phyloP scores from a whole-genome alignment of 2,888 invertebrate species.

The Strigamia crassipes region DNA sequence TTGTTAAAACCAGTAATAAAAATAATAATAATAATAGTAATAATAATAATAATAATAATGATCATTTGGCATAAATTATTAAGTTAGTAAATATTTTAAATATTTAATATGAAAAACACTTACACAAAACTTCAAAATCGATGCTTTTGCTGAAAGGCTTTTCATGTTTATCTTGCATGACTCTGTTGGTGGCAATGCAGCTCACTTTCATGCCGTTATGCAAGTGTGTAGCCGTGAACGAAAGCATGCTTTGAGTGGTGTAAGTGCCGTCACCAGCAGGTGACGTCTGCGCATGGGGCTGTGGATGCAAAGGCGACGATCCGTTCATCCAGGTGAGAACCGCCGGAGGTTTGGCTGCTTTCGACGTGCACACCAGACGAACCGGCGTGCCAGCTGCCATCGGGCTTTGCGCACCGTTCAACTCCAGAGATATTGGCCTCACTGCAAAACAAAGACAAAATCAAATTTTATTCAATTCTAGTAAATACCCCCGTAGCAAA shows the following conservation, averaged over 20 bases:
- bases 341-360: conserved; percentile 80
- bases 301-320: conserved; percentile 61
- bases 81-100: neutral
- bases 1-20: no score
- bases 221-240: conserved; percentile 78
- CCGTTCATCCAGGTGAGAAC: conserved; percentile 84
- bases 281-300: conserved; percentile 44
- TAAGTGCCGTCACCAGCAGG: conserved; percentile 70
- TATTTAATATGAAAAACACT: conserved; percentile 61
- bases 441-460: conserved; percentile 65
- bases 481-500: no score
- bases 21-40: neutral
- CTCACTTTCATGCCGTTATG: conserved; percentile 79
- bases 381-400: conserved; percentile 80
- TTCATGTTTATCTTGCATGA: conserved; percentile 73
- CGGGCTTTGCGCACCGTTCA: conserved; percentile 76
- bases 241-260: conserved; percentile 76
- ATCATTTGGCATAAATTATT: neutral
- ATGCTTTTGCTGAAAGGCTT: conserved; percentile 74
- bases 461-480: neutral
- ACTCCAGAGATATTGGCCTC: conserved; percentile 75
- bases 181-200: conserved; percentile 81
- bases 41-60: neutral
- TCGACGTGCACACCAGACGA: conserved; percentile 69
- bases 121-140: conserved; percentile 83